These are phyloP conservation scores for Flexamia atlantica DNA, from an alignment of 2,888 invertebrate genomes.

Conservation along the genomic window DNA sequence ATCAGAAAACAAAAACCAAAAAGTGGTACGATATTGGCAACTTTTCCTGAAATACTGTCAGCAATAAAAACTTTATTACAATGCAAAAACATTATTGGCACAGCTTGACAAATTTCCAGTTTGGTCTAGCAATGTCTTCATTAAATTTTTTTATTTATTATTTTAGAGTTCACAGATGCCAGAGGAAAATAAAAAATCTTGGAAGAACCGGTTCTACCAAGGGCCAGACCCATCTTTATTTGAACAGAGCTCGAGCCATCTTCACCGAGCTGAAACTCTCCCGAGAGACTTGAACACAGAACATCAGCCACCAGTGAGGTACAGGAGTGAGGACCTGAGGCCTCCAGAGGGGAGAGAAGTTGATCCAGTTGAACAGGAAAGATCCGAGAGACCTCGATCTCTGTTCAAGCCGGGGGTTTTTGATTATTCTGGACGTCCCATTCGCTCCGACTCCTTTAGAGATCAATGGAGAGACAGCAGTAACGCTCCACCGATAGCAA, in stretches of 20 bases:
- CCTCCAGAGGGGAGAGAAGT: not conserved
- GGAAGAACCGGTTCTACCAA: slow-evolving; percentile 39
- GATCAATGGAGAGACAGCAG: slow-evolving; percentile 20
- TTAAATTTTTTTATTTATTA: no score
- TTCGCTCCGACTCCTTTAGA: not conserved
- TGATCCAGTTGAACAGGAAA: not conserved
- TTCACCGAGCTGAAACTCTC: no score
- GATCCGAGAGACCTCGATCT: not conserved
- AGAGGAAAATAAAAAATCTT: slow-evolving; percentile 23
- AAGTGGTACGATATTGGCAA: no score
- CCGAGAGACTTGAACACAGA: not conserved
- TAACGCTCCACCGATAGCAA: slow-evolving; percentile 32
- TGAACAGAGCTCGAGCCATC: not conserved
- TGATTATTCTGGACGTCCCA: slow-evolving; percentile 11
- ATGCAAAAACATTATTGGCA: no score
- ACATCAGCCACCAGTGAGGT: not conserved
- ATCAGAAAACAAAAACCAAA: no score
- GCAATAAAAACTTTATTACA: no score
- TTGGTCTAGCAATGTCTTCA: no score
- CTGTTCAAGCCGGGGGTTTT: slow-evolving; percentile 6
- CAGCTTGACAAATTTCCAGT: no score
- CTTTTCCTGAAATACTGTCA: no score
- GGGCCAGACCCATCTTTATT: slow-evolving; percentile 36
- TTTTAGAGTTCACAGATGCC: slow-evolving; percentile 15
- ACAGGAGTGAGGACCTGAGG: slow-evolving; percentile 1